A percentile compares a stretch with the other conserved stretches of the same genome.
Evolutionary conservation across 2,797 vertebrate genomes (phyloP).

Genomic region (Xenops minutus): DNA sequence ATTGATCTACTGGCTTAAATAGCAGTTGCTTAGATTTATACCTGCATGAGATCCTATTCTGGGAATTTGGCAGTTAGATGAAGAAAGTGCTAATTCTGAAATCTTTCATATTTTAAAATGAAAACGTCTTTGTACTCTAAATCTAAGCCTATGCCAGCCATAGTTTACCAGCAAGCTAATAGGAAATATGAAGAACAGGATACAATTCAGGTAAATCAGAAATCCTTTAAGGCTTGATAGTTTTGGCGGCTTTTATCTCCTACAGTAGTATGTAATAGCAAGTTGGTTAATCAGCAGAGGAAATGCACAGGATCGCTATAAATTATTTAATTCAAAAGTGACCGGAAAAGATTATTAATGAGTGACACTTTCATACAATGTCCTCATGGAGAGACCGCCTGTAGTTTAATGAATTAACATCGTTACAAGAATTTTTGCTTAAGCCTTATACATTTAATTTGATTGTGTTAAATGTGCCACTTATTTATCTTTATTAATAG

Average conservation of each 20-base stretch:
- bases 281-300: constrained; percentile 31
- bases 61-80: background rate
- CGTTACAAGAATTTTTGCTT: constrained; percentile 1
- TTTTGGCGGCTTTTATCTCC: background rate
- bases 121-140: background rate
- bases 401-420: constrained; percentile 39
- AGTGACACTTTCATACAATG: background rate
- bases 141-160: background rate
- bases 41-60: background rate
- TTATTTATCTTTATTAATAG: constrained; percentile 48
- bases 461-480: background rate
- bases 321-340: constrained; percentile 37
- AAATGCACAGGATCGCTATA: constrained; percentile 29
- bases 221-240: background rate
- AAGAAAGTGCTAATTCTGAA: background rate
- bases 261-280: background rate
- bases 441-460: constrained; percentile 36
- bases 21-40: background rate
- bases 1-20: background rate
- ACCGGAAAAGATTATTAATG: constrained; percentile 52
- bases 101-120: background rate
- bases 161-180: background rate
- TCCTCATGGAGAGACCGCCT: background rate
- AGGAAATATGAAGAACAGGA: background rate
- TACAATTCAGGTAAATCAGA: background rate